Conservation (phyloP, 2,113 vertebrate genomes). For the Bujurquina vittata region DNA sequence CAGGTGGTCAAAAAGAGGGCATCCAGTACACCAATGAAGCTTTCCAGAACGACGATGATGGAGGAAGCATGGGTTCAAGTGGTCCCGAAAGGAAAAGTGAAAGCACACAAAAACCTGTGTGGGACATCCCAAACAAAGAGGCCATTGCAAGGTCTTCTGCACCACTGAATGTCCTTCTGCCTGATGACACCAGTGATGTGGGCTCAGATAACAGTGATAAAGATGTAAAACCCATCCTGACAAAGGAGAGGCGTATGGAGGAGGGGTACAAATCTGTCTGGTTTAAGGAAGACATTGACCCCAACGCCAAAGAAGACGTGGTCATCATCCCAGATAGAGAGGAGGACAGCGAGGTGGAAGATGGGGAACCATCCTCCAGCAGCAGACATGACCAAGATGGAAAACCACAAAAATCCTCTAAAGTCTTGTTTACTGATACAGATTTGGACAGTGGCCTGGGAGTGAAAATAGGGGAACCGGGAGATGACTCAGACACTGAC, state of each 20-base stretch:
- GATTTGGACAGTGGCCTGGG: constrained; percentile 65
- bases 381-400: constrained; percentile 7
- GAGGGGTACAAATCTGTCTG: constrained; percentile 86
- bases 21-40: constrained; percentile 76
- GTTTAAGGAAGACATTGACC: constrained; percentile 84
- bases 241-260: constrained; percentile 80
- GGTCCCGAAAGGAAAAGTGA: not conserved
- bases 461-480: constrained; percentile 45
- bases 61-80: constrained; percentile 19
- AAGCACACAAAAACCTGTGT: not conserved
- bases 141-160: not conserved
- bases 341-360: constrained; percentile 61
- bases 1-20: constrained; percentile 56
- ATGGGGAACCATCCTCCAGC: constrained; percentile 30
- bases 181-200: constrained; percentile 39
- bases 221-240: constrained; percentile 85
- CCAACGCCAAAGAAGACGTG: constrained; percentile 78
- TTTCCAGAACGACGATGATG: constrained; percentile 68
- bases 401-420: not conserved
- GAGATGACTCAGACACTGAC: constrained; percentile 16
- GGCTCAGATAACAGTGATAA: constrained; percentile 69
- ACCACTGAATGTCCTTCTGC: not conserved
- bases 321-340: constrained; percentile 77
- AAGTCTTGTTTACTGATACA: constrained; percentile 36
- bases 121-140: not conserved